These are phyloP conservation scores for Orthonyx spaldingii DNA, from an alignment of 2,113 vertebrate genomes.

Conservation along the genomic window DNA sequence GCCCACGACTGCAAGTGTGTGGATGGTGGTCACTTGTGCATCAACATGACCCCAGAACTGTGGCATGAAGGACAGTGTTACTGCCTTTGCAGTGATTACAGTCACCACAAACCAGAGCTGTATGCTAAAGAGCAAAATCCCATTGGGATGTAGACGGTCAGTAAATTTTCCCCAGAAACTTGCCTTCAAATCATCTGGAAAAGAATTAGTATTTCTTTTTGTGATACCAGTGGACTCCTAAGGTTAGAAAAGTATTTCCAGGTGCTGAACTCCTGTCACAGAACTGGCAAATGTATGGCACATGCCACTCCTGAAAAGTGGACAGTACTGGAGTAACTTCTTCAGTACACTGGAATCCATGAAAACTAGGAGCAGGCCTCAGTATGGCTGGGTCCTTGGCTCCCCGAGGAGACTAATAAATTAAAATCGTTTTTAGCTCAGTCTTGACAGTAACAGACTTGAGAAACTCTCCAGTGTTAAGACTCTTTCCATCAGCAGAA, in stretches of 20 bases:
- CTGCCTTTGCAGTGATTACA: neutral
- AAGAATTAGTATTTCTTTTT: neutral
- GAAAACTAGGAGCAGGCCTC: neutral
- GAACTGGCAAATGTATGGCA: neutral
- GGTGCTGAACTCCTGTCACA: neutral
- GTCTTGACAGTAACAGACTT: neutral
- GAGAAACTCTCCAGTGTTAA: neutral
- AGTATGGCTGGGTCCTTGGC: neutral
- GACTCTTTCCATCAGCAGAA: neutral
- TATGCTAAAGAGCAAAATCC: neutral
- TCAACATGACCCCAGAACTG: neutral
- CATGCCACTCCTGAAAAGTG: neutral
- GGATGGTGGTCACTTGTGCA: neutral
- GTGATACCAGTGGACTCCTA: neutral
- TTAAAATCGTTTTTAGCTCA: neutral
- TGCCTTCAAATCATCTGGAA: neutral
- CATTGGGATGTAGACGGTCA: neutral
- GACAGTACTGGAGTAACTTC: neutral
- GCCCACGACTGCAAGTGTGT: fast-evolving
- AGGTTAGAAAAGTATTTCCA: neutral
- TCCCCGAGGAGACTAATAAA: neutral
- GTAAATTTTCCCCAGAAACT: neutral
- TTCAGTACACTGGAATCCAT: neutral
- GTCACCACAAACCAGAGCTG: neutral
- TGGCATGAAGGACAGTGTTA: neutral